These are phyloP conservation scores for Mallateleia sp. DNA, from an alignment of 2,888 invertebrate genomes.

Conservation along the genomic window DNA sequence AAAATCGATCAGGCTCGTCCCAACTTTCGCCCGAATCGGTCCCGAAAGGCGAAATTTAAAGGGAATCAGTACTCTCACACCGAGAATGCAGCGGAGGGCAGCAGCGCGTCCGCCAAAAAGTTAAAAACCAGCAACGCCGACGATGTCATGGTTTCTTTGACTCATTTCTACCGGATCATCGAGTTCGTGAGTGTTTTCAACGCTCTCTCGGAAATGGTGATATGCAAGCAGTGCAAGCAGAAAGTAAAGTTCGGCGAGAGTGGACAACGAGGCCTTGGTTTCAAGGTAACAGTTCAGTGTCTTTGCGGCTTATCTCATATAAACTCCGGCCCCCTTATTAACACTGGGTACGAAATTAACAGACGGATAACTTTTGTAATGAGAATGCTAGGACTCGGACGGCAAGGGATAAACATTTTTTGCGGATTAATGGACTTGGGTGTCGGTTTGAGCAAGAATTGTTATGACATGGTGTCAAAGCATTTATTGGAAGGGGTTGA, in stretches of 20 bases:
- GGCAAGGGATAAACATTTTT: conserved; percentile 73
- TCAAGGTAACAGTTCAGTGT: conserved; percentile 26
- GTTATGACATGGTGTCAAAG: conserved; percentile 1
- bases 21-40: conserved; percentile 24
- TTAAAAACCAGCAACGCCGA: conserved; percentile 40
- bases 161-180: background rate
- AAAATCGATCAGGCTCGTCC: background rate
- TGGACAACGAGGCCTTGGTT: conserved; percentile 33
- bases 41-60: conserved; percentile 4
- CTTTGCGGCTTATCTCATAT: background rate
- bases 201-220: conserved; percentile 27
- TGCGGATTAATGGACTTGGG: conserved; percentile 75
- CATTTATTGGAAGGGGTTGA: background rate
- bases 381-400: conserved; percentile 77
- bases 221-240: conserved; percentile 29
- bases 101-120: conserved; percentile 25
- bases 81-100: background rate
- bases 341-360: conserved; percentile 74
- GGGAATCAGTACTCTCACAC: background rate
- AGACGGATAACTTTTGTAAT: conserved; percentile 74
- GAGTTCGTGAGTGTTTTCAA: conserved; percentile 25
- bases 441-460: conserved; percentile 20
- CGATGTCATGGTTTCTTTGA: background rate
- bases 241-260: conserved; percentile 13
- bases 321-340: background rate